Evolutionary conservation across 2,113 vertebrate genomes (phyloP).

Genomic region (Balaeniceps rex): DNA sequence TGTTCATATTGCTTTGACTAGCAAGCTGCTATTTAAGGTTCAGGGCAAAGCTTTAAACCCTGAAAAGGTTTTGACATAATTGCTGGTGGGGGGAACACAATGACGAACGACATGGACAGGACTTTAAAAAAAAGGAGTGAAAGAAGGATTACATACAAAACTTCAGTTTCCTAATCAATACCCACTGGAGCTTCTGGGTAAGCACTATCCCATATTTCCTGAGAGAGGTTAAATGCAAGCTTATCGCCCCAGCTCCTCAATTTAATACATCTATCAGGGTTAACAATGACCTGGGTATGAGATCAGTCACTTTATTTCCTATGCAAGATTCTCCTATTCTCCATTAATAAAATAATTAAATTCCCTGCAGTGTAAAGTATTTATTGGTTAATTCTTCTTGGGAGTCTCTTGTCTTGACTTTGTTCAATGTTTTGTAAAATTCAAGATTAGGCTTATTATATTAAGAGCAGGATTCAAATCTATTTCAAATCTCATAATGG

Average conservation of each 20-base stretch:
- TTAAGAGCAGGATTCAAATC: not conserved
- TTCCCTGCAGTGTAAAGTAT: not conserved
- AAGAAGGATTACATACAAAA: not conserved
- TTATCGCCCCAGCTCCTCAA: not conserved
- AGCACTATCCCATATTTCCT: not conserved
- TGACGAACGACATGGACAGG: fast-evolving
- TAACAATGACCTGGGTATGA: not conserved
- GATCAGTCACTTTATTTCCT: not conserved
- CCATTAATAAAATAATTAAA: conserved; percentile 5
- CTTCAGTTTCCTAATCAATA: not conserved
- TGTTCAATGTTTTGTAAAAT: conserved; percentile 32
- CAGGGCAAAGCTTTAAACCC: conserved; percentile 8
- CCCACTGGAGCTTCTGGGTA: not conserved
- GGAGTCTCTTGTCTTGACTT: not conserved
- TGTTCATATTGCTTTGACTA: not conserved
- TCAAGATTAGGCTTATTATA: not conserved
- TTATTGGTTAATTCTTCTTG: not conserved
- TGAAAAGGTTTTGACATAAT: not conserved
- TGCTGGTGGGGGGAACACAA: not conserved
- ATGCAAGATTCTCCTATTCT: not conserved
- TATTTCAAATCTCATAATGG: not conserved
- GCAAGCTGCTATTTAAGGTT: conserved; percentile 4
- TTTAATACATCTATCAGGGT: not conserved
- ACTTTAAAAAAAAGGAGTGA: not conserved
- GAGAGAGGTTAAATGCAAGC: not conserved